Evolutionary conservation across 2,888 invertebrate genomes (phyloP).

Genomic region (Athetis lepigone): DNA sequence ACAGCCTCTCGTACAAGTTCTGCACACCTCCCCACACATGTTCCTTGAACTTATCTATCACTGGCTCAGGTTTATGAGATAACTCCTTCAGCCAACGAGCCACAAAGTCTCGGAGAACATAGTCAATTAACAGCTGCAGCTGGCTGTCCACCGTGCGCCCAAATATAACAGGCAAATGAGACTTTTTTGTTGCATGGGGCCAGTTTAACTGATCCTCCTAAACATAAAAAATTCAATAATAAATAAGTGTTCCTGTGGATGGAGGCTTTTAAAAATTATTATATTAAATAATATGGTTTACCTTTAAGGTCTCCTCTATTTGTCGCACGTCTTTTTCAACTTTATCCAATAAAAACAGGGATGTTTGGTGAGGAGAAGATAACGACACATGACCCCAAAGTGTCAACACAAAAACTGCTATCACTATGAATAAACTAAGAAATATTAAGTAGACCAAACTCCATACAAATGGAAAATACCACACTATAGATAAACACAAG

Average conservation of each 20-base stretch:
- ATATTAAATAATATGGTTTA: slow-evolving; percentile 64
- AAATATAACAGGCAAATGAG: slow-evolving; percentile 94
- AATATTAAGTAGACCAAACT: slow-evolving; percentile 76
- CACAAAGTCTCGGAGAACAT: slow-evolving; percentile 95
- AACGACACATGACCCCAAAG: slow-evolving; percentile 92
- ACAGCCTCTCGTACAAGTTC: slow-evolving; percentile 93
- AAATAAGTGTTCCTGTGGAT: slow-evolving; percentile 5
- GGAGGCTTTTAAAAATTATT: neutral
- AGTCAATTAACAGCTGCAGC: slow-evolving; percentile 95
- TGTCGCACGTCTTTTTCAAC: slow-evolving; percentile 91
- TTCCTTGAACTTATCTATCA: slow-evolving; percentile 93
- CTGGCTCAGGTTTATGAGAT: slow-evolving; percentile 92
- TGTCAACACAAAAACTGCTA: slow-evolving; percentile 79
- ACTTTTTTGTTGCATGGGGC: slow-evolving; percentile 81
- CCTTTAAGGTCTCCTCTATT: slow-evolving; percentile 91
- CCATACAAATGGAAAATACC: slow-evolving; percentile 80
- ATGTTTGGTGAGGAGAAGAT: slow-evolving; percentile 92
- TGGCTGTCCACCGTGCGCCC: slow-evolving; percentile 96
- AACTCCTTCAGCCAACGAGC: slow-evolving; percentile 93
- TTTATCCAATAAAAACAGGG: slow-evolving; percentile 90
- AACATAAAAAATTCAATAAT: slow-evolving; percentile 27
- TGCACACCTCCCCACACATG: slow-evolving; percentile 96
- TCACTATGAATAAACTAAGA: slow-evolving; percentile 74
- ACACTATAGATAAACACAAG: slow-evolving; percentile 74
- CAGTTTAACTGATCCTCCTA: slow-evolving; percentile 86